phyloP scores from a whole-genome alignment of 2,113 vertebrate genomes.

The Ciconia boyciana region DNA sequence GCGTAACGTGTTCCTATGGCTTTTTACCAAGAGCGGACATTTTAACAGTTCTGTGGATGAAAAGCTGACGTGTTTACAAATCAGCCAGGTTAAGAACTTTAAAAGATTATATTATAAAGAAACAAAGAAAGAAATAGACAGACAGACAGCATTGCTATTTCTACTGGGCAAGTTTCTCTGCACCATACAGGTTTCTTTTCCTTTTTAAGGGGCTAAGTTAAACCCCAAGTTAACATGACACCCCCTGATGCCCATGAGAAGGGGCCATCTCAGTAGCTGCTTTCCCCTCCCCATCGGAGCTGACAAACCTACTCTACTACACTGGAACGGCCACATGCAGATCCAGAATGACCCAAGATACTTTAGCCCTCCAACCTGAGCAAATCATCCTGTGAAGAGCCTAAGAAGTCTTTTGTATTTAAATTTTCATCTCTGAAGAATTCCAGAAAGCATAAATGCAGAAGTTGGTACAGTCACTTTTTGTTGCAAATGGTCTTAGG shows the following conservation, averaged over 20 bases:
- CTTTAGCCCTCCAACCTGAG: fast-evolving
- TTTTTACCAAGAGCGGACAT: neutral
- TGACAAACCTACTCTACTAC: neutral
- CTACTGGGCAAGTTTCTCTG: too few species aligned
- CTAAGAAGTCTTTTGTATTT: neutral
- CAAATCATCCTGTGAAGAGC: neutral
- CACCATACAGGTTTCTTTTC: neutral
- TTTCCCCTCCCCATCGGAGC: too few species aligned
- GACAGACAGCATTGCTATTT: neutral
- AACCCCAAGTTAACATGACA: neutral
- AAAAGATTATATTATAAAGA: neutral
- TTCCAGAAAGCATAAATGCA: neutral
- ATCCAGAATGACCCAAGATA: neutral
- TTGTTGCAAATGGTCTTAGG: neutral
- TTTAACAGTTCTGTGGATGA: neutral
- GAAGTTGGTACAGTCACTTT: too few species aligned
- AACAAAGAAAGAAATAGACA: neutral
- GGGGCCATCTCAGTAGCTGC: neutral
- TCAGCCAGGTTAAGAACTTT: neutral
- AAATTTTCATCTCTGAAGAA: neutral
- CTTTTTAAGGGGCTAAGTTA: neutral
- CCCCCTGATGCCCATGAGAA: neutral
- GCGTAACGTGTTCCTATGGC: fast-evolving
- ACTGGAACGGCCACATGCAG: fast-evolving
- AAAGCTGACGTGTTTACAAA: neutral